Base-by-base conservation (phyloP, 2,888 invertebrate species). In the Myathropa florea region DNA sequence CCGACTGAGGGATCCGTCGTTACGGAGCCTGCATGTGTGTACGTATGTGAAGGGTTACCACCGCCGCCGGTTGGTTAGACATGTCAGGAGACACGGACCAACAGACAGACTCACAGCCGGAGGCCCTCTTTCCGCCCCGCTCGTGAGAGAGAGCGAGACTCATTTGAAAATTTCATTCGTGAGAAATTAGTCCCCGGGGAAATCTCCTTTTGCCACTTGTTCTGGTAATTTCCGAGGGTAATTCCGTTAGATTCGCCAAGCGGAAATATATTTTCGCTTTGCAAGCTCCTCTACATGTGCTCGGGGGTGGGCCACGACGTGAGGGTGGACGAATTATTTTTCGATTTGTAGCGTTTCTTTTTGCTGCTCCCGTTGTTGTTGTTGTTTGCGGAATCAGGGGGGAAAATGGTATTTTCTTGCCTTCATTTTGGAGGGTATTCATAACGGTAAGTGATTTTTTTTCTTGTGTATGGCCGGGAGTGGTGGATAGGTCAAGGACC, bases 151-250 rank as follows among this genome's bases (percentile, higher is more conserved):
- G 61, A 75, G n/a, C n/a, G 24, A 60, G 10, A 67, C 63, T 82
- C 77, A 64, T 73, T 73, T 85, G 78, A 79, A 79, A 86, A 86
- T 78, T 86, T 78, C 71, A 79, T 83, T 83, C 75, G 64, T 86
- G 79, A 82, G 73, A 83, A 83, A 86, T 86, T 86, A 83, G 75
- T 24, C 83, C 78, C 71, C 57, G 55, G 86, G 83, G 86, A 86
- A 86, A 86, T 86, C 86, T 83, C 68, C 83, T 83, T 75, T 83
- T 79, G 73, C 83, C 86, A 85, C 77, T 85, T 82, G 82, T 82
- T 77, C 61, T 85, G 67, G 77, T 82, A 82, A 82, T 85, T 82
- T 78, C 77, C 82, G 81, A 73, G 77, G 77, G 68, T 78, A 82
- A 85, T 85, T 82, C 64, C 53, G 68, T 55, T 70, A 28, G 70